Conservation (phyloP, 2,888 invertebrate genomes). For the Amiota mariae region DNA sequence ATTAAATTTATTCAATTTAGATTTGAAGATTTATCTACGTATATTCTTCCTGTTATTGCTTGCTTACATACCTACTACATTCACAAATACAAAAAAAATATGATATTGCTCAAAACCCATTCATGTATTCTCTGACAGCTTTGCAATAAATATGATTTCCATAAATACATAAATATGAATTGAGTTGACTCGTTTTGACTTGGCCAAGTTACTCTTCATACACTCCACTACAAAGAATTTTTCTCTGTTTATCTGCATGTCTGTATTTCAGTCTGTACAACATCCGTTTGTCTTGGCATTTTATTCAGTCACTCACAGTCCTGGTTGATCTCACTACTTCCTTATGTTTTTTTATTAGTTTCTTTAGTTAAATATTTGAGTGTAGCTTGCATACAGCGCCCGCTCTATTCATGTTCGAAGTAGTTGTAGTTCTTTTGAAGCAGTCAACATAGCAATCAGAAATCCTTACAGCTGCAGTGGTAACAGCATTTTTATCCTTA, state of each 20-base stretch:
- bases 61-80: too few species aligned
- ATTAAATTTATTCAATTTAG: too few species aligned
- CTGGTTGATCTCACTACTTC: neutral
- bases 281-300: conserved; percentile 24
- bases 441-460: conserved; percentile 24
- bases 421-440: neutral
- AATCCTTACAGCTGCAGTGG: conserved; percentile 27
- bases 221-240: neutral
- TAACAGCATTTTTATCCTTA: conserved; percentile 35
- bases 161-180: conserved; percentile 26
- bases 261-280: neutral
- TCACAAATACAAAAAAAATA: too few species aligned
- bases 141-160: conserved; percentile 32
- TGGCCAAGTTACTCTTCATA: conserved; percentile 3
- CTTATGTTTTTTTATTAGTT: neutral
- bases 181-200: conserved; percentile 16
- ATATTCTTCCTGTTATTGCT: too few species aligned
- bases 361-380: conserved; percentile 9
- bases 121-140: neutral
- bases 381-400: conserved; percentile 7
- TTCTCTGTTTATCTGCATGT: neutral
- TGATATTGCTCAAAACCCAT: too few species aligned
- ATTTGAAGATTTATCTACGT: too few species aligned
- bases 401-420: conserved; percentile 15
- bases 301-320: neutral